phyloP scores from a whole-genome alignment of 2,797 vertebrate species.

The Iguana delicatissima region DNA sequence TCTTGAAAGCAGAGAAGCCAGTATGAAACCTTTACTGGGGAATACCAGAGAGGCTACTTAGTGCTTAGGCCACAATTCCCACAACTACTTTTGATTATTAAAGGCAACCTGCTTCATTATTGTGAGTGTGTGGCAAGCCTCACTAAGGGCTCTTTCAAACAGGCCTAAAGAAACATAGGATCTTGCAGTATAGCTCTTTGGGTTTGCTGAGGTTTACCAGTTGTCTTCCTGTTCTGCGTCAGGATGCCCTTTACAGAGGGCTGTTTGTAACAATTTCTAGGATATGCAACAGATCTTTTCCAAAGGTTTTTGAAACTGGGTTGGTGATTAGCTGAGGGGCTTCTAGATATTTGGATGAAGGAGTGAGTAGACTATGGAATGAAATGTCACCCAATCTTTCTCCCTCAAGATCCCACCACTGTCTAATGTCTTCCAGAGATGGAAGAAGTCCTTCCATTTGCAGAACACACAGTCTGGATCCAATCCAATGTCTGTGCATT shows the following conservation, averaged over 20 bases:
- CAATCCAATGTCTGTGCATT: neutral
- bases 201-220: too few species aligned
- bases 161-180: too few species aligned
- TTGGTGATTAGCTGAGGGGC: too few species aligned
- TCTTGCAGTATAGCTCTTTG: too few species aligned
- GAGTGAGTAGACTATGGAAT: neutral
- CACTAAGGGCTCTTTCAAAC: too few species aligned
- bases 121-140: too few species aligned
- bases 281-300: too few species aligned
- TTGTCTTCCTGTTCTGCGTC: too few species aligned
- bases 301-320: too few species aligned
- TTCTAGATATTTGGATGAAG: neutral
- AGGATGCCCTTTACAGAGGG: too few species aligned
- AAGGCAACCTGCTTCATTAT: neutral
- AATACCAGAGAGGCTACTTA: neutral
- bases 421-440: neutral
- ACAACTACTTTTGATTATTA: neutral
- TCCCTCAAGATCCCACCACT: neutral
- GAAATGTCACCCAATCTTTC: neutral
- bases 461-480: neutral
- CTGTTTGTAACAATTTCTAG: too few species aligned
- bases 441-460: neutral
- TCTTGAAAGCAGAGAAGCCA: too few species aligned
- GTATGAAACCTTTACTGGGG: neutral
- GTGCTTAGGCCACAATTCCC: neutral